phyloP scores from a whole-genome alignment of 2,888 invertebrate species.

The Scaptomyza flava region DNA sequence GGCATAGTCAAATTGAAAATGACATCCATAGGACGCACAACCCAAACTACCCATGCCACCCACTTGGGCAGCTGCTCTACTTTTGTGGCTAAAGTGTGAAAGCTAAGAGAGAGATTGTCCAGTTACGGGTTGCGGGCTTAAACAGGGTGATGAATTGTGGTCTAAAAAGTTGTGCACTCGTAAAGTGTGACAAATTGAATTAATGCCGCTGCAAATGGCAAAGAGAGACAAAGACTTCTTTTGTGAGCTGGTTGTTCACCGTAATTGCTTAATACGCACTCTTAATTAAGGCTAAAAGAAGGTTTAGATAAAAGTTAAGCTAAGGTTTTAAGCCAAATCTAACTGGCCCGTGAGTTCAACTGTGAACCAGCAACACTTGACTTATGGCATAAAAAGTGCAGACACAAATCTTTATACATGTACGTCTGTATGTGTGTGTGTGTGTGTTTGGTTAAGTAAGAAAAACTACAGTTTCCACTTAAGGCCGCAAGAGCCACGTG shows the following conservation, averaged over 20 bases:
- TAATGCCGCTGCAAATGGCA: constrained; percentile 73
- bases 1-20: constrained; percentile 79
- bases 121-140: constrained; percentile 4
- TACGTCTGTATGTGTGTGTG: constrained; percentile 43
- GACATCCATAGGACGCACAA: constrained; percentile 48
- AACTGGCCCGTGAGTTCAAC: constrained; percentile 56
- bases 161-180: constrained; percentile 64
- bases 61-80: constrained; percentile 64
- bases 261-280: constrained; percentile 81
- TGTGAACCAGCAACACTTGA: constrained; percentile 72
- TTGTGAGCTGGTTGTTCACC: constrained; percentile 39
- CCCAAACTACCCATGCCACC: neutral
- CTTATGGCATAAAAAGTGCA: constrained; percentile 74
- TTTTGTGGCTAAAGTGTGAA: constrained; percentile 73
- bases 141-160: constrained; percentile 14
- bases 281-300: constrained; percentile 57
- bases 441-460: constrained; percentile 70
- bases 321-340: constrained; percentile 9
- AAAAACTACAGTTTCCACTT: constrained; percentile 81
- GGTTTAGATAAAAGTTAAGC: constrained; percentile 28
- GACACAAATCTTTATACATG: constrained; percentile 76
- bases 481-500: constrained; percentile 54
- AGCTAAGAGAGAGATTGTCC: constrained; percentile 46
- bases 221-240: constrained; percentile 15
- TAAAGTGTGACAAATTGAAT: constrained; percentile 80